These are phyloP conservation scores for Echinops telfairi DNA, from an alignment of 2,113 vertebrate genomes.

Conservation along the genomic window DNA sequence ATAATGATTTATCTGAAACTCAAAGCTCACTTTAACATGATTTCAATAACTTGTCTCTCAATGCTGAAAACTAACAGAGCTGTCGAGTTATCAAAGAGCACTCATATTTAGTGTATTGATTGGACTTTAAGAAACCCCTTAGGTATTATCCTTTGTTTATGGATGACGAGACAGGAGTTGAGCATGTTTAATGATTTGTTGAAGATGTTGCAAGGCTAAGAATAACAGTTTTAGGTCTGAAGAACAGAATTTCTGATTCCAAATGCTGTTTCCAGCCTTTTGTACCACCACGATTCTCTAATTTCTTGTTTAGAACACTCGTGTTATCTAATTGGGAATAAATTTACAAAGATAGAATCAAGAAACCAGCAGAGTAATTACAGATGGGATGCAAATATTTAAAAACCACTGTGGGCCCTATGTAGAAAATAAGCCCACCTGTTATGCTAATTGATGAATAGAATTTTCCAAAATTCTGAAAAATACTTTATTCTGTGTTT, in stretches of 20 bases:
- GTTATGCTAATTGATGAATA: neutral
- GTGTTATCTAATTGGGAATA: constrained; percentile 30
- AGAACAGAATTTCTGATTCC: neutral
- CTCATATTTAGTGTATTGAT: constrained; percentile 3
- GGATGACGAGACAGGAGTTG: neutral
- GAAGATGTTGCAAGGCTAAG: constrained; percentile 11
- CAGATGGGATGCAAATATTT: neutral
- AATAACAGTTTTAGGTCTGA: neutral
- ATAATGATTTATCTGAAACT: neutral
- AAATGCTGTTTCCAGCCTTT: neutral
- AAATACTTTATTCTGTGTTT: neutral
- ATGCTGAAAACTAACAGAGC: neutral
- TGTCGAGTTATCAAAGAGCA: neutral
- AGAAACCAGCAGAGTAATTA: neutral
- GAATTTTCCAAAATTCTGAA: neutral
- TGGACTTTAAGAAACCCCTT: neutral
- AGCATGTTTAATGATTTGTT: constrained; percentile 35
- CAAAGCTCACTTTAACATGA: neutral
- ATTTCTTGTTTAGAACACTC: constrained; percentile 46
- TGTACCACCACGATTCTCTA: neutral
- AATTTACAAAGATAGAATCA: neutral
- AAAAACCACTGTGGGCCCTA: neutral
- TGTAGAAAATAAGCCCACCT: neutral
- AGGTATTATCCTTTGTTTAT: neutral
- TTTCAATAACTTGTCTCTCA: constrained; percentile 17